Evolutionary conservation across 2,113 vertebrate species (phyloP).

Genomic region (Scytalopus superciliaris): DNA sequence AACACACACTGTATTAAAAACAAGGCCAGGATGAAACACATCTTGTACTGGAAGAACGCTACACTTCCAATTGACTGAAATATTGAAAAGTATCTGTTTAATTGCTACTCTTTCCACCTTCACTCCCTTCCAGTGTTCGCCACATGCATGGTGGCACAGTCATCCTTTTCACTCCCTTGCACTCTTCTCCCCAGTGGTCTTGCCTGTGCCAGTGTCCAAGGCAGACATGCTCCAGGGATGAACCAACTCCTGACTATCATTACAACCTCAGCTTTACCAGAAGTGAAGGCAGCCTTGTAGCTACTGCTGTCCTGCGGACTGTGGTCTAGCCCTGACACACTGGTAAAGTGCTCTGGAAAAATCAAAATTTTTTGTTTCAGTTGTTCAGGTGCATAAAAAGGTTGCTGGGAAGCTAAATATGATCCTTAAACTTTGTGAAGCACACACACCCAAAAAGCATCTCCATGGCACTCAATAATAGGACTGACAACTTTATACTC

Average conservation of each 20-base stretch:
- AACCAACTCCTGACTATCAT: not conserved
- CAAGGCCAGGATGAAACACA: not conserved
- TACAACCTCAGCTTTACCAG: not conserved
- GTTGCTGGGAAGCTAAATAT: not conserved
- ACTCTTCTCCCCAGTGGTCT: not conserved
- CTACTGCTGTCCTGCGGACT: not conserved
- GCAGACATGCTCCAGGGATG: not conserved
- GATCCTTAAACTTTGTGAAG: not conserved
- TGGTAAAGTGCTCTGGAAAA: not conserved
- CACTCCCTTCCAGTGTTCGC: not conserved
- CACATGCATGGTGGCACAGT: not conserved
- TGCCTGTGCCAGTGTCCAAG: not conserved
- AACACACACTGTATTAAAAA: not conserved
- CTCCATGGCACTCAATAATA: not conserved
- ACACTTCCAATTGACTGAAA: not conserved
- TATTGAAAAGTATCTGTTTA: not conserved
- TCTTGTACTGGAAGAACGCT: not conserved
- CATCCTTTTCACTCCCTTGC: not conserved
- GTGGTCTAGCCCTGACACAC: not conserved
- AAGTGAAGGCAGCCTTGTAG: not conserved
- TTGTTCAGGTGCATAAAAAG: not conserved
- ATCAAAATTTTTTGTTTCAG: accelerated
- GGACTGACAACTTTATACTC: not conserved
- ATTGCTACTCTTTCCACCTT: not conserved
- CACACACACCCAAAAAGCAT: not conserved